Base-by-base conservation (phyloP, 2,113 vertebrate species). In the Cinclus mexicanus region DNA sequence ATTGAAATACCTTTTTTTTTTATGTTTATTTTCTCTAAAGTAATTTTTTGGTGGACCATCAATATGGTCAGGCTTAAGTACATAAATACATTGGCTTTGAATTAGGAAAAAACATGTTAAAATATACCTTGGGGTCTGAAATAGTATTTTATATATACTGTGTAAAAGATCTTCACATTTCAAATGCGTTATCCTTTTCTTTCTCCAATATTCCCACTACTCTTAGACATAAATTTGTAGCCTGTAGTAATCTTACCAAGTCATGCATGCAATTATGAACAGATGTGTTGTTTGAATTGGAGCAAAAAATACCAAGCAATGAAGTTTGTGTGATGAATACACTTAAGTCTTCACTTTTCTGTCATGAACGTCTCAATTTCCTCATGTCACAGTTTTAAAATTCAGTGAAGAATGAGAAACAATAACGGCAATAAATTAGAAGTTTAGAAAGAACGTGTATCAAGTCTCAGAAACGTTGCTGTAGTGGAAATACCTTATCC, bases 271-370 rank as follows among this genome's bases (percentile, higher is more conserved):
- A 86, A 20, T 90, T 91, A 95, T 52, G 86, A 94, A 83, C 90
- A 95, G 87, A 93, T 94, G 93, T 86, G 87, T 94, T 91, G 39
- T 55, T 78, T 89, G 86, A 95, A 94, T 84, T 93, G 68, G 86
- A 95, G 87, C 92, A 91, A 84, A 90, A 93, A 92, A 93, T 67
- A 91, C 69, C 63, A 71, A 93, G 81, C 56, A 49, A 94, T 91
- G 67, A 91, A 94, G 83, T 60, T 91, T 93, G 61, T 78, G 52
- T 90, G 85, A 82, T 86, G 64, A 89, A 90, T 77, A 75, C 52
- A 94, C 72, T 89, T 70, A 90, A 59, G 39, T 28, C n/a, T 82
- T 91, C 55, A 82, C 93, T 90, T 77, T 83, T 29, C 67, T 93
- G 41, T 74, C 68, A 49, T 59, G 76, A 90, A 74, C 60, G 92